Evolutionary conservation across 1,140 invertebrate species (phyloP), one percentile per base, ranked within the genome.

Genomic region (Hyles vespertilio): DNA sequence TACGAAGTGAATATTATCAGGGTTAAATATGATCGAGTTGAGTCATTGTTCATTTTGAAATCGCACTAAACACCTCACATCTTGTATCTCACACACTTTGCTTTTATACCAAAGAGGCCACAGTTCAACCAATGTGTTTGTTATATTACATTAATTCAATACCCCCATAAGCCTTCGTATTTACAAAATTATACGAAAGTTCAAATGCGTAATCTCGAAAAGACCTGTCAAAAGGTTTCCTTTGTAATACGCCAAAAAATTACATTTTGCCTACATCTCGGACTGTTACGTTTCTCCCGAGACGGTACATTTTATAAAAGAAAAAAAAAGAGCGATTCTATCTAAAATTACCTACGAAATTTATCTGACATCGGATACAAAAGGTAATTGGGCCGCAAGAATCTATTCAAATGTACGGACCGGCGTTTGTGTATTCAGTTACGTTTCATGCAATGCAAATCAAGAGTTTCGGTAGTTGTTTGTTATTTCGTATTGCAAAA

Each of bases 381-480:
- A 51, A 44, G 5, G 51, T 53, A 53, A 53, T 53, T 53, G 51
- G 51, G 40, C 34, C 51, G 40, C 51, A 51, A 51, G 8, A 12
- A 36, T 36, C 51, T 44, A 53, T 53, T 44, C 34, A 44, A 11
- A 44, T 53, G 40, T 43, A 9, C 36, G 32, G 34, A 43, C 51
- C 36, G 36, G 5, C 4, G 12, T 44, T 53, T 48, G 36, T 32
- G 12, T 54, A 54, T 54, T 34, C 53, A 51, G 36, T 47, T 48
- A 49, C 48, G 7, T 46, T 47, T 49, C 55, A 56, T 61, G 43
- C 55, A 54, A 56, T 56, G 53, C 53, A 61, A 56, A 61, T 56
- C 34, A 56, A 53, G 10, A 12, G 40, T 7, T 7, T 58, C 56
- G 36, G 44, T 44, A 22, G 12, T 22, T 50, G 48, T 44, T 58